Percentiles rank a stretch among this genome's conserved stretches.
Conservation (phyloP, 2,888 invertebrate genomes). For the Vanessa cardui region DNA sequence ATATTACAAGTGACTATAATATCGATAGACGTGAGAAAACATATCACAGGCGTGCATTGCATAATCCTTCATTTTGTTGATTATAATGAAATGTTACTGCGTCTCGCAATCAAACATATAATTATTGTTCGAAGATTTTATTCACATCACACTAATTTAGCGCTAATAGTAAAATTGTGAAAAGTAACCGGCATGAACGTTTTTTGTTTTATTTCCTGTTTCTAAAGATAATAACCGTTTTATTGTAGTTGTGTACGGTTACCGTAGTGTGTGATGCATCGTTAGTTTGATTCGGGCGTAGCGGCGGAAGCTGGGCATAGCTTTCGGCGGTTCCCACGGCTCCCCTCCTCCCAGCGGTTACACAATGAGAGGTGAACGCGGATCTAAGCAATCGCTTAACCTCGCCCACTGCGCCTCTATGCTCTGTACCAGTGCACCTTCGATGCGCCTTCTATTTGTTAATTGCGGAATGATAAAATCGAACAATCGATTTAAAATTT, state of each 20-base stretch:
- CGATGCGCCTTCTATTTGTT: constrained; percentile 46
- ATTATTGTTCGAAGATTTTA: not conserved
- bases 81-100: not conserved
- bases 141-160: constrained; percentile 17
- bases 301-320: constrained; percentile 79
- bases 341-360: constrained; percentile 57
- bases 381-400: constrained; percentile 83
- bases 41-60: not conserved
- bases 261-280: constrained; percentile 68
- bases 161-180: constrained; percentile 18
- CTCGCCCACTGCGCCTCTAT: constrained; percentile 77
- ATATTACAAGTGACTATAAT: constrained; percentile 2
- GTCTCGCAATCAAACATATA: not conserved
- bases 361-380: constrained; percentile 83
- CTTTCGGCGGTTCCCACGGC: constrained; percentile 82
- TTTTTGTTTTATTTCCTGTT: constrained; percentile 57
- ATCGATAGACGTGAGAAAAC: constrained; percentile 11
- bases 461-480: constrained; percentile 40
- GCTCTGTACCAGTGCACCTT: constrained; percentile 47
- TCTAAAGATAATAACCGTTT: constrained; percentile 69
- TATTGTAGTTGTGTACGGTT: constrained; percentile 61
- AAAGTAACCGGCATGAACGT: constrained; percentile 54
- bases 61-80: constrained; percentile 11
- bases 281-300: constrained; percentile 71
- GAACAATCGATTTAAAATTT: constrained; percentile 21